A percentile compares a stretch with the other conserved stretches of the same genome.
Conservation (phyloP, 2,113 vertebrate genomes). For the Syrmaticus mikado region DNA sequence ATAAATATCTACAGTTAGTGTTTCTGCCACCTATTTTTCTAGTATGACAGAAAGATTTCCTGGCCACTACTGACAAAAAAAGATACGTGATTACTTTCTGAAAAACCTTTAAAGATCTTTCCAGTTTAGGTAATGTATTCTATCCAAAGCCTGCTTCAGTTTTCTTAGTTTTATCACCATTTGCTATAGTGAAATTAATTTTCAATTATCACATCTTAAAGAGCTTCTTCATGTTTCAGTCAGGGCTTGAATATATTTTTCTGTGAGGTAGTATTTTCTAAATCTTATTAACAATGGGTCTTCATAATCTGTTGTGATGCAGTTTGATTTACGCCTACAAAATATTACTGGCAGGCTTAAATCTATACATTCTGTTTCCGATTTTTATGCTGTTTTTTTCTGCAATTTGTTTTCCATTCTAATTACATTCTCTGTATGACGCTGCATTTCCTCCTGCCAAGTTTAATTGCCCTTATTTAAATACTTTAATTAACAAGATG, state of each 20-base stretch:
- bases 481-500: constrained; percentile 64
- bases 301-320: background rate
- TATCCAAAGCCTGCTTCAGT: background rate
- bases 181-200: background rate
- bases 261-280: background rate
- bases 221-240: background rate
- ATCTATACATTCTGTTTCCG: constrained; percentile 8
- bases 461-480: constrained; percentile 72
- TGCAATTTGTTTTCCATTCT: constrained; percentile 59
- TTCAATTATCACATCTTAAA: background rate
- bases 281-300: background rate
- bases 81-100: background rate
- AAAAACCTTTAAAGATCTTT: background rate
- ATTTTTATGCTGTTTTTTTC: constrained; percentile 14
- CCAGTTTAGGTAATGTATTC: background rate
- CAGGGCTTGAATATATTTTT: background rate
- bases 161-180: background rate
- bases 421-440: constrained; percentile 52
- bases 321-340: background rate
- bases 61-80: background rate
- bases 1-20: background rate
- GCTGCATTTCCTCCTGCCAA: constrained; percentile 40
- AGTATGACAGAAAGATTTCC: background rate
- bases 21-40: background rate
- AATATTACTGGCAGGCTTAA: background rate